Percentiles rank a stretch among this genome's conserved stretches.
phyloP scores from a whole-genome alignment of 1,140 invertebrate genomes.

The Apis dorsata region DNA sequence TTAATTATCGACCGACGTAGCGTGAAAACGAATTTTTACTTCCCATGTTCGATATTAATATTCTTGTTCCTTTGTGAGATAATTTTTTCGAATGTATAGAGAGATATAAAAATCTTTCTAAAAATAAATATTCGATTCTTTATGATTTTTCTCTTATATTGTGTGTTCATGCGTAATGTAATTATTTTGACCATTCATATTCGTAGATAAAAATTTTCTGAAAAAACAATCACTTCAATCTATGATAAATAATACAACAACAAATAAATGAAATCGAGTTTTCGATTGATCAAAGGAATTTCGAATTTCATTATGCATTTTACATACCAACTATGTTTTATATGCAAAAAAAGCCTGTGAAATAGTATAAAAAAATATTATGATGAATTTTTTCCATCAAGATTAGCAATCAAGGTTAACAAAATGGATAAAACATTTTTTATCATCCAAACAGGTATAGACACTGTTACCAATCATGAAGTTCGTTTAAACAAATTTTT shows the following conservation, averaged over 20 bases:
- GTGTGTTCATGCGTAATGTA: neutral
- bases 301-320: neutral
- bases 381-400: neutral
- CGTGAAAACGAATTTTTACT: slow-evolving; percentile 30
- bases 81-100: slow-evolving; percentile 5
- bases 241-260: neutral
- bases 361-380: neutral
- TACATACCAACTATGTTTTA: neutral
- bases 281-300: neutral
- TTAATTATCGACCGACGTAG: slow-evolving; percentile 39
- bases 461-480: neutral
- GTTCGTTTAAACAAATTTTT: slow-evolving; percentile 7
- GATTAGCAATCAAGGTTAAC: neutral
- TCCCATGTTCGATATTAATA: slow-evolving; percentile 14
- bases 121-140: neutral
- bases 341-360: neutral
- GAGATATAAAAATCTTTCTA: neutral
- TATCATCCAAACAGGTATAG: neutral
- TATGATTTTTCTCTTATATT: neutral
- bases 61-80: slow-evolving; percentile 33
- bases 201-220: neutral
- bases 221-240: neutral
- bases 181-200: neutral
- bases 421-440: neutral
- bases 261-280: neutral